phyloP scores from a whole-genome alignment of 2,113 vertebrate species.

The Butorides virescens region DNA sequence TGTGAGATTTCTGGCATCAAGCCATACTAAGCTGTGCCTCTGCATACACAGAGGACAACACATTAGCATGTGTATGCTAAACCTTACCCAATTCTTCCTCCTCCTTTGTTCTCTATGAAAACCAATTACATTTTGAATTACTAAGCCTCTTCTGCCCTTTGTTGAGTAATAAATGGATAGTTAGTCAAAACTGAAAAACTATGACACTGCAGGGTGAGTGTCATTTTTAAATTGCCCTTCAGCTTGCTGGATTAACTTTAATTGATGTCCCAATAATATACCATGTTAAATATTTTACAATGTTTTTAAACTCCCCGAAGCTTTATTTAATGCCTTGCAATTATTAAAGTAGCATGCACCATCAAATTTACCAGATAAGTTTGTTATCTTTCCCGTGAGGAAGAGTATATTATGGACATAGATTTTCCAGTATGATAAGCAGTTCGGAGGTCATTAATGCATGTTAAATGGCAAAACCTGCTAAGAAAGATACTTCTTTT shows the following conservation, averaged over 20 bases:
- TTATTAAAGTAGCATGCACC: neutral
- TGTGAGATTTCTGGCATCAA: conserved; percentile 11
- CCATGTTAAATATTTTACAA: conserved; percentile 42
- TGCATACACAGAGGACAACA: conserved; percentile 22
- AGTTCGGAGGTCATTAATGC: neutral
- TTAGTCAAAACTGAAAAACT: conserved; percentile 30
- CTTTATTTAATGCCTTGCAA: conserved; percentile 18
- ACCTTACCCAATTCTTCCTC: neutral
- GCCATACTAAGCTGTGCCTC: neutral
- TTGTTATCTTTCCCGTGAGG: neutral
- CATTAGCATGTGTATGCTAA: conserved; percentile 24
- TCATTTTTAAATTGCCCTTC: conserved; percentile 43
- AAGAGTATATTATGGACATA: neutral
- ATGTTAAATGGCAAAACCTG: neutral
- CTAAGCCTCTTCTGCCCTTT: neutral
- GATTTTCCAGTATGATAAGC: neutral
- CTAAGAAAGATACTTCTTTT: neutral
- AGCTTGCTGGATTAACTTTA: conserved; percentile 43
- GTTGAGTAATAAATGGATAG: conserved; percentile 34
- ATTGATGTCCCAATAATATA: conserved; percentile 44
- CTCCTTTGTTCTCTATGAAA: conserved; percentile 17
- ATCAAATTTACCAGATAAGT: neutral
- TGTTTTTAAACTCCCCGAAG: conserved; percentile 34
- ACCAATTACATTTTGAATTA: conserved; percentile 49
- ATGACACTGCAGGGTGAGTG: neutral